Evolutionary conservation across 1,140 invertebrate species (phyloP), one percentile per base, ranked within the genome.

Genomic region (Berghia stephanieae): DNA sequence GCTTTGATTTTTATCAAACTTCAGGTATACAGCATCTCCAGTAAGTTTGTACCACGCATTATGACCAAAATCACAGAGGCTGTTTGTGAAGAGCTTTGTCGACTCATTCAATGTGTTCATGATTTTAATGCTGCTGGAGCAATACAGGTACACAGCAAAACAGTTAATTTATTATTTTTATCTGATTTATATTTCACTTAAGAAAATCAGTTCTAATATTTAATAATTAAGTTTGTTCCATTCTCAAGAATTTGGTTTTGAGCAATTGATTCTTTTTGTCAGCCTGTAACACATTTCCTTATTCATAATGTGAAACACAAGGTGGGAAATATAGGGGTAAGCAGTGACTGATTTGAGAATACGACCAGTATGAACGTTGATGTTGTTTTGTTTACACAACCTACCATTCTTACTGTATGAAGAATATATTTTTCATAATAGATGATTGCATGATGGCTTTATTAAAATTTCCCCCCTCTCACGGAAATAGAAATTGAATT

Each of bases 61-160:
- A 91, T 98, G 82, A 93, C 93, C 27, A 94, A 95, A 84, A 95
- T 98, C 75, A 93, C 96, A 24, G 94, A 97, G 90, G 96, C 94
- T 2, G 94, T 98, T 78, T 94, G 95, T 74, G 96, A 98, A 90
- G 97, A 98, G 91, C 90, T 98, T 68, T 93, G 94, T 24, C 91
- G 96, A 31, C 90, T 98, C 1, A 94, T 96, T 91, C 93, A 94
- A 44, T 96, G 95, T 88, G 93, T 94, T 44, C 91, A 91, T 52
- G 91, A 91, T 72, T 95, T 95, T 87, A 93, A 92, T 85, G 87
- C 89, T 24, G 87, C 92, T 75, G 94, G 94, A 27, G 91, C 92
- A 66, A 86, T 94, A 68, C 94, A 95, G 86, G 88, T 90, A 76
- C 79, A 16, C n/a, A 49, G n/a, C n/a, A n/a, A n/a, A n/a, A n/a